Evolutionary conservation across 2,888 invertebrate species (phyloP).

Genomic region (Pyrrhosoma nymphula): DNA sequence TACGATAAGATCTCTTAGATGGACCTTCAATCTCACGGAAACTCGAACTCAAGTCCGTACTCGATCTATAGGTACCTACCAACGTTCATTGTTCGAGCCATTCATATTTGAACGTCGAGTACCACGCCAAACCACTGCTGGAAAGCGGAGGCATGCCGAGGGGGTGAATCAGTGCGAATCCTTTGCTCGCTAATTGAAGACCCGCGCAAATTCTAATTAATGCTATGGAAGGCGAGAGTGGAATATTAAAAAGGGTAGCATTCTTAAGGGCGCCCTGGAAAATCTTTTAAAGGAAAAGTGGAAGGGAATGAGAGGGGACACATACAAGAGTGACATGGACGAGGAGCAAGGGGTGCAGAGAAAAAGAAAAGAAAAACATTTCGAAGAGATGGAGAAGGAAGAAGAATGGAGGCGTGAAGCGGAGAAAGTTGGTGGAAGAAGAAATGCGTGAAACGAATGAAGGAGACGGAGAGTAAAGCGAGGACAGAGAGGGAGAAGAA

Average conservation of each 20-base stretch:
- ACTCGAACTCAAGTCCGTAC: background rate
- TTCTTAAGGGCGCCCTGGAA: background rate
- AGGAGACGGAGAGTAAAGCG: no score
- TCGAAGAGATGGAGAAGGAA: background rate
- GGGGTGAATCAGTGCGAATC: slow-evolving; percentile 51
- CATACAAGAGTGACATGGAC: background rate
- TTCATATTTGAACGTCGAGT: slow-evolving; percentile 8
- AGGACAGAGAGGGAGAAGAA: no score
- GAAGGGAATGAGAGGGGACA: background rate
- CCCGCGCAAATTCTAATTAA: slow-evolving; percentile 58
- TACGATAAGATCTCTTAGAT: no score
- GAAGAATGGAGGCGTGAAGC: no score
- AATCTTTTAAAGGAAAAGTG: background rate
- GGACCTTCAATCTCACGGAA: background rate
- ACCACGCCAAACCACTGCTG: background rate
- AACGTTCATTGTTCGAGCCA: background rate
- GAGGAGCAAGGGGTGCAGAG: background rate
- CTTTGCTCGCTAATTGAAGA: slow-evolving; percentile 56
- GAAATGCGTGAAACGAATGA: no score
- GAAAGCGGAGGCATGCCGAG: background rate
- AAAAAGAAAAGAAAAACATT: background rate
- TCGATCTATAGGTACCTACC: background rate
- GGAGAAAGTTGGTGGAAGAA: no score
- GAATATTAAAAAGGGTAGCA: slow-evolving; percentile 47
- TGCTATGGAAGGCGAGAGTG: slow-evolving; percentile 48